These are phyloP conservation scores for Thalassarche chlororhynchos DNA, from an alignment of 2,113 vertebrate genomes.

Conservation along the genomic window DNA sequence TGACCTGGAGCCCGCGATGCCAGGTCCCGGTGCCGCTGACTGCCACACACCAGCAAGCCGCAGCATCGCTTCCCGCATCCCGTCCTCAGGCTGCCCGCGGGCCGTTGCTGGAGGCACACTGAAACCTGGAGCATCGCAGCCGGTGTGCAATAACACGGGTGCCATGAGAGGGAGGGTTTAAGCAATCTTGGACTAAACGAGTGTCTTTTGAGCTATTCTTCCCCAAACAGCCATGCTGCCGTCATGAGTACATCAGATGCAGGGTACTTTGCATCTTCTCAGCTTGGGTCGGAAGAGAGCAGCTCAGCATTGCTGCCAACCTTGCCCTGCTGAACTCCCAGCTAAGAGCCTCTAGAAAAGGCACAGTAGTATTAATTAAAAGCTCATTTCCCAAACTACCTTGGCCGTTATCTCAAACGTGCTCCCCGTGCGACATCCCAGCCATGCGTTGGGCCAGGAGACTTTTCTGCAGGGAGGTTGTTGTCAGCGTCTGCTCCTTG, in stretches of 20 bases:
- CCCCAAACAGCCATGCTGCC: not conserved
- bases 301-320: not conserved
- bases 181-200: not conserved
- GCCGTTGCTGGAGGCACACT: not conserved
- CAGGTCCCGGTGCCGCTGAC: fast-evolving
- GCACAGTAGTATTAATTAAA: not conserved
- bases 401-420: not conserved
- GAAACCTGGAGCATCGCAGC: too few relatives aligned
- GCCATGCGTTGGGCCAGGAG: not conserved
- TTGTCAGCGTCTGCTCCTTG: fast-evolving
- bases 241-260: not conserved
- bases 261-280: not conserved
- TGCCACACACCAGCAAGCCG: not conserved
- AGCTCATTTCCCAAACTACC: not conserved
- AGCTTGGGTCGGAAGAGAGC: not conserved
- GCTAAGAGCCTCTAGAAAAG: not conserved
- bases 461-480: not conserved
- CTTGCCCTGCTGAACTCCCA: not conserved
- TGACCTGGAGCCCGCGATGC: not conserved
- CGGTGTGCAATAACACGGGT: fast-evolving
- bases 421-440: fast-evolving
- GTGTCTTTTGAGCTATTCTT: not conserved
- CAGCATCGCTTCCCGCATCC: not conserved
- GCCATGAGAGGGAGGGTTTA: not conserved
- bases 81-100: fast-evolving